These are phyloP conservation scores for Tinamus guttatus DNA, from an alignment of 2,113 vertebrate genomes.

Conservation along the genomic window DNA sequence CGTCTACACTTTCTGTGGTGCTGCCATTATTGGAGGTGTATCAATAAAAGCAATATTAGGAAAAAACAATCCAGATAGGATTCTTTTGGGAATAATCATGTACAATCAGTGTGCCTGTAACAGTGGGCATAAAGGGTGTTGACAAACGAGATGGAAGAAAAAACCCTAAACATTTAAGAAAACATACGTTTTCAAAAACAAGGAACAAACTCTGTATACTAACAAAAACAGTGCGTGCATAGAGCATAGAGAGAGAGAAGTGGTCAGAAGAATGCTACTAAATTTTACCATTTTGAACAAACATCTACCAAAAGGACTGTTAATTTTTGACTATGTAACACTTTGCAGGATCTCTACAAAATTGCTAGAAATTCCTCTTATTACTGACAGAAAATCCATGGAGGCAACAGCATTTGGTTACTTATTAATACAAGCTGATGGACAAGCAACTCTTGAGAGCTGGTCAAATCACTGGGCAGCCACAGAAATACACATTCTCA, in stretches of 20 bases:
- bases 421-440: background rate
- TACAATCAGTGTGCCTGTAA: background rate
- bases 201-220: background rate
- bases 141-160: background rate
- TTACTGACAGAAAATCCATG: background rate
- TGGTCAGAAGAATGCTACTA: background rate
- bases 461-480: background rate
- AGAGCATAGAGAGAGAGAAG: background rate
- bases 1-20: background rate
- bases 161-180: background rate
- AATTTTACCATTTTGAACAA: background rate
- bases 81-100: background rate
- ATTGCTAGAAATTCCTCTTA: background rate
- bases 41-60: background rate
- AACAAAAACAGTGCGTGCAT: background rate
- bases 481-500: background rate
- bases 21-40: background rate
- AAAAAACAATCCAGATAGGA: background rate
- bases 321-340: background rate
- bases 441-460: fast-evolving
- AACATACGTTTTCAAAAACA: background rate
- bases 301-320: background rate
- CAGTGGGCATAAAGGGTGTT: background rate
- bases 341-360: background rate
- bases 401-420: background rate